Conservation (phyloP, 2,113 vertebrate genomes). For the Hippocampus barbouri region DNA sequence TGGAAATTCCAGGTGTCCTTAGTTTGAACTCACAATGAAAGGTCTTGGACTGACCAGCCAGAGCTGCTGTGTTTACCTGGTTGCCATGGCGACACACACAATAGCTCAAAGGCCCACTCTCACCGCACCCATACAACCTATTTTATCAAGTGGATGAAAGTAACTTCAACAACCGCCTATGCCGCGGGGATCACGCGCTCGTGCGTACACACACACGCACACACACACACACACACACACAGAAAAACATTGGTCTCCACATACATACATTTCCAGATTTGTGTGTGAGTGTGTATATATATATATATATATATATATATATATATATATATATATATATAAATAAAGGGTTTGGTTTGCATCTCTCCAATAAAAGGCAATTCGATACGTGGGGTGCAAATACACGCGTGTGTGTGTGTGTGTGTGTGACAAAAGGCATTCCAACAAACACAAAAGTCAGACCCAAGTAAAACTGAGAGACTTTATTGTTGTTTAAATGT, state of each 20-base stretch:
- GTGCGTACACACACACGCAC: background rate
- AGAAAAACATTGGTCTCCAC: no score
- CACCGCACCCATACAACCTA: conserved; percentile 33
- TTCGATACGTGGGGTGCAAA: no score
- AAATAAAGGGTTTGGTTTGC: no score
- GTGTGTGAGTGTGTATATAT: no score
- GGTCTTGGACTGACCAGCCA: conserved; percentile 45
- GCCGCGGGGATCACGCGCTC: background rate
- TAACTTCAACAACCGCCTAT: background rate
- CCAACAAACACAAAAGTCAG: conserved; percentile 19
- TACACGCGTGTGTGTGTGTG: no score
- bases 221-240: background rate
- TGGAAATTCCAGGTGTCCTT: conserved; percentile 43
- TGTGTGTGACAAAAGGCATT: background rate
- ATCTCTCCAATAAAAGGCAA: no score
- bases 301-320: no score
- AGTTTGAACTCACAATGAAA: conserved; percentile 42
- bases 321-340: no score
- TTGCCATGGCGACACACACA: conserved; percentile 51
- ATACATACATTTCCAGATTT: no score
- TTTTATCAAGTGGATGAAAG: conserved; percentile 1
- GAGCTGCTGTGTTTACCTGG: conserved; percentile 46
- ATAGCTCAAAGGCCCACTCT: conserved; percentile 36
- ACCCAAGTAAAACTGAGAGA: conserved; percentile 42
- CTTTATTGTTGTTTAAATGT: conserved; percentile 62